Percentiles rank a stretch among this genome's conserved stretches.
Conservation (phyloP, 1,140 invertebrate genomes). For the Ips typographus region DNA sequence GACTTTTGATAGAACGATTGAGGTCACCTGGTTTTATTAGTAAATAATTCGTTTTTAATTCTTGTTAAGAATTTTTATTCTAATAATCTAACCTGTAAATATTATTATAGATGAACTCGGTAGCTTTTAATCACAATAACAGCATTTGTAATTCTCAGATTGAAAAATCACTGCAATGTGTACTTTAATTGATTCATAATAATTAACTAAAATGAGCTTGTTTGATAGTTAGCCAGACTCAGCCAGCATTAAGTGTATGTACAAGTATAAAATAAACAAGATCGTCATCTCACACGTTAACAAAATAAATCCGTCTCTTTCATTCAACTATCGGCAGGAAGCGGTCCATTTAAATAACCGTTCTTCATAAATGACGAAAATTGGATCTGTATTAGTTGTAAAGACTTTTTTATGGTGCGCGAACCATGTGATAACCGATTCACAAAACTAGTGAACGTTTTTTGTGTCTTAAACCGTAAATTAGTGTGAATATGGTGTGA, state of each 20-base stretch:
- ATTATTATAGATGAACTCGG: too few species aligned
- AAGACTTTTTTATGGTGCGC: not conserved
- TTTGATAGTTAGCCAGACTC: not conserved
- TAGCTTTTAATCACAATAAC: too few species aligned
- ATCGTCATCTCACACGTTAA: conserved; percentile 28
- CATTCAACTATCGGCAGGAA: conserved; percentile 41
- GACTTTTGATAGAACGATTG: too few species aligned
- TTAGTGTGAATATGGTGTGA: too few species aligned
- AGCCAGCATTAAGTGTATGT: not conserved
- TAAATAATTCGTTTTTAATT: too few species aligned
- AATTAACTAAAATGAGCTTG: conserved; percentile 7
- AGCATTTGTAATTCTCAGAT: too few species aligned
- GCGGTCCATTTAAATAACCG: conserved; percentile 39
- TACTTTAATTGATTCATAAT: not conserved
- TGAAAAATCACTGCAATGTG: too few species aligned
- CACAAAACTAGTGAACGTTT: too few species aligned
- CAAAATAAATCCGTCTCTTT: conserved; percentile 33
- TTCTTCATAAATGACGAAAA: conserved; percentile 26
- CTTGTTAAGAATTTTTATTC: too few species aligned
- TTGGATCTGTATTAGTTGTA: conserved; percentile 1
- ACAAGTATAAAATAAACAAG: conserved; percentile 20
- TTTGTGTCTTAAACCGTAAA: too few species aligned
- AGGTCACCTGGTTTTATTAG: too few species aligned
- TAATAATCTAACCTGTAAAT: too few species aligned
- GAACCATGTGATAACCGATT: not conserved